Conservation (phyloP, 2,888 invertebrate species). For the Rhodophaea formosa region DNA sequence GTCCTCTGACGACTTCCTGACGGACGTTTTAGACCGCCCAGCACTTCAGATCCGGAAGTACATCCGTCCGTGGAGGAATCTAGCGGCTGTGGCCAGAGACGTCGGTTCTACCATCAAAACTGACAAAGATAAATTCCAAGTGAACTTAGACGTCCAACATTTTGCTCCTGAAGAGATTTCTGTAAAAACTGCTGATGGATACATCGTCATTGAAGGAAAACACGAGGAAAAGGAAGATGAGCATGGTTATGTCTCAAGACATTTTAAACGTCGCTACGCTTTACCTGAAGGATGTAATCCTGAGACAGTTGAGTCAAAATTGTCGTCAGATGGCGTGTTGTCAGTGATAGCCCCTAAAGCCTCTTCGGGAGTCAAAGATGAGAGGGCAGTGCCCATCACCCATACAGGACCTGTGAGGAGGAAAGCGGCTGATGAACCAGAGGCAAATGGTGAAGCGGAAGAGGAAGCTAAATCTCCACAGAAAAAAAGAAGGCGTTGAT, state of each 20-base stretch:
- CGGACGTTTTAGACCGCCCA: constrained; percentile 59
- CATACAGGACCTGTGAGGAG: constrained; percentile 82
- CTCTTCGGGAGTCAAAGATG: constrained; percentile 47
- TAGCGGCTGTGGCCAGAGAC: constrained; percentile 64
- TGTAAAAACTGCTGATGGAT: constrained; percentile 87
- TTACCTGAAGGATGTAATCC: constrained; percentile 88
- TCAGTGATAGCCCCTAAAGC: constrained; percentile 83
- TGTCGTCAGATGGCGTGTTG: constrained; percentile 89
- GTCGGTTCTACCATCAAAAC: constrained; percentile 78
- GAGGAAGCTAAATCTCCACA: constrained; percentile 51
- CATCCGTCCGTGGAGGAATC: constrained; percentile 64
- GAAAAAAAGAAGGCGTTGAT: constrained; percentile 60
- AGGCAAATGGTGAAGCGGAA: constrained; percentile 21
- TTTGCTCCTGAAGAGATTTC: constrained; percentile 88
- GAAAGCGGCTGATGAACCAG: constrained; percentile 54
- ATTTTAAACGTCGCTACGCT: constrained; percentile 87
- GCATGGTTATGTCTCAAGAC: constrained; percentile 87
- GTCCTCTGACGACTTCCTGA: constrained; percentile 59
- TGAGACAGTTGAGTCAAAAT: constrained; percentile 84
- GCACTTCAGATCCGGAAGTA: constrained; percentile 49
- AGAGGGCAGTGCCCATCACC: constrained; percentile 81
- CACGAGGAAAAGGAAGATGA: constrained; percentile 89
- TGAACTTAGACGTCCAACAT: constrained; percentile 88
- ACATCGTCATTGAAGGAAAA: constrained; percentile 87
- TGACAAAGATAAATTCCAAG: constrained; percentile 83